Base-by-base conservation (phyloP, 2,888 invertebrate species). In the Dryobotodes eremita region DNA sequence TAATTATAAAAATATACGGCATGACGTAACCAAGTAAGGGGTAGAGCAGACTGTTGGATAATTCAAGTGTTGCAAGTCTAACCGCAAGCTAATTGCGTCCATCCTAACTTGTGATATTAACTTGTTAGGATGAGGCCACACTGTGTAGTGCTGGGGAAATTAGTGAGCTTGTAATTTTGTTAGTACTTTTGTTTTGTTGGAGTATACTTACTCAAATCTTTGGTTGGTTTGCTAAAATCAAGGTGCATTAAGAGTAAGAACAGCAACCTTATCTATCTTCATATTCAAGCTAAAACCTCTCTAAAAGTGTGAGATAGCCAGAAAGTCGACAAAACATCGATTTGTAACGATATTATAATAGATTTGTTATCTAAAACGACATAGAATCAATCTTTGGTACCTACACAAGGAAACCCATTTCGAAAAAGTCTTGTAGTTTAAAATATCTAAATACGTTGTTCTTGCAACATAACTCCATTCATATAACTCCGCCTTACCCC, bases 31-130 rank as follows among this genome's bases (percentile, higher is more conserved):
- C 82, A 70, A 85, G 73, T 84, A 88, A 88, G 84, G 86, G 80
- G 71, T 85, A 84, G 83, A 85, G 74, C 81, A 88, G 89, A 85
- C 85, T 70, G 84, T 89, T 88, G 90, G 89, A 91, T 93, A 93
- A 94, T 94, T 90, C 89, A 90, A 90, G 91, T 95, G 95, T 93
- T 93, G 94, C 92, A 94, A 94, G 90, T 88, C 87, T 88, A 91
- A 95, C 95, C 96, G 93, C 96, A 95, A 91, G 87, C 92, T 95
- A 96, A 96, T 96, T 94, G 94, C 94, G 96, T 96, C 96, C 96
- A 96, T 95, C 95, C 92, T 94, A 91, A 94, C 93, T 94, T 93
- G 91, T 91, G 90, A 94, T 94, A 93, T 94, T 94, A 93, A 91
- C 86, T 82, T 87, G 71, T 92, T 84, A 91, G 84, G 93, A 71